phyloP scores from a whole-genome alignment of 2,888 invertebrate species.

The Agonopterix subpropinquella region DNA sequence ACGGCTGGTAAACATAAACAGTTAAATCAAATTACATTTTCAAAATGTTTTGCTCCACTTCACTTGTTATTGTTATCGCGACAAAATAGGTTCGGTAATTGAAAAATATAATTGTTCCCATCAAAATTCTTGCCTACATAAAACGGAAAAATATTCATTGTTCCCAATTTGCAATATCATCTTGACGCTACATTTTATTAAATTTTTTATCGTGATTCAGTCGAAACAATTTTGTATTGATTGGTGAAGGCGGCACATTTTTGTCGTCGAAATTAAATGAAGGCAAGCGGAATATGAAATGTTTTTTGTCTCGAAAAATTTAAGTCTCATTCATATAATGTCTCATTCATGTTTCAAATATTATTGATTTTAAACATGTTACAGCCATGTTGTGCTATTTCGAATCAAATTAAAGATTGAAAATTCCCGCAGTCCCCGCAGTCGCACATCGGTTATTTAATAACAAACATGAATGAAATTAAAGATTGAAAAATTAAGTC shows the following conservation, averaged over 20 bases:
- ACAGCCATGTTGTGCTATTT: no score
- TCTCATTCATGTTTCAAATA: no score
- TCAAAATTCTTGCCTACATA: constrained; percentile 6
- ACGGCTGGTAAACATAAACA: not conserved
- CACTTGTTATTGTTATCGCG: not conserved
- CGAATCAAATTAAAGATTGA: no score
- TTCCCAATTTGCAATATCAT: constrained; percentile 18
- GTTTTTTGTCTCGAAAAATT: not conserved
- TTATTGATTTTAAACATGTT: no score
- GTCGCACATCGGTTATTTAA: no score
- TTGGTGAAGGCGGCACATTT: constrained; percentile 11
- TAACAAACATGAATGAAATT: no score
- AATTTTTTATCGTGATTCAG: constrained; percentile 16
- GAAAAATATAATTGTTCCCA: constrained; percentile 11
- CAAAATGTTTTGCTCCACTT: constrained; percentile 1
- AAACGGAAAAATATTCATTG: constrained; percentile 14
- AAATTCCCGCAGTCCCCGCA: no score
- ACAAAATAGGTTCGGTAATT: constrained; percentile 7
- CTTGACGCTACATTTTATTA: constrained; percentile 16
- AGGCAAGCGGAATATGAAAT: constrained; percentile 7
- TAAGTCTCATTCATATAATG: no score
- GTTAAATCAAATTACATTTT: not conserved
- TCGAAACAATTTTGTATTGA: constrained; percentile 19
- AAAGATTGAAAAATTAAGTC: no score
- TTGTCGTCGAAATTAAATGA: constrained; percentile 2